Evolutionary conservation across 2,888 invertebrate species (phyloP), one percentile per base, ranked within the genome.

Genomic region (Hartigia nigra): DNA sequence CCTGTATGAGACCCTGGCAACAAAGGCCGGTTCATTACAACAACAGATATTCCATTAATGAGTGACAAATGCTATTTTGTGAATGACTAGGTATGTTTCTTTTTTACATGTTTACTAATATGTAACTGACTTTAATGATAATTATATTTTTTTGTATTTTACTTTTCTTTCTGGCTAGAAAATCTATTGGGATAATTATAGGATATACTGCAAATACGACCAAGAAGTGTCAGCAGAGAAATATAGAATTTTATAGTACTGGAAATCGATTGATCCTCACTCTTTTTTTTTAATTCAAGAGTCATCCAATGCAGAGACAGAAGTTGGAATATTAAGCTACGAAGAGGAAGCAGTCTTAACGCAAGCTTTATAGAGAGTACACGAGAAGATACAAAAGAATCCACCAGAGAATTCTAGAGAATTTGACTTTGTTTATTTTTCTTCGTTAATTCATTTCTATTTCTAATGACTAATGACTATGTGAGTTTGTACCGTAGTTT

Each of bases 1-100:
- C 94, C 93, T 92, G 93, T 90, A 91, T 93, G 92, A 88, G 92
- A 92, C 85, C 92, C 92, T 92, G 91, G 82, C 83, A 85, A 86
- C 85, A 88, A 72, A 72, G 31, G 72, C 32, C 75, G 12, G 31
- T 72, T 72, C 72, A 72, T 72, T 32, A 31, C 72, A 11, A 32
- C 32, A 31, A 72, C 72, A 31, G 31, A 72, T 31, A 34, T 12
- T 72, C 32, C 3, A 3, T 72, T 12, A 72, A 72, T 3, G 23
- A 14, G 72, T 72, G 32, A 23, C 31, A 12, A 3, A 72, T 31
- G 31, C 32, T 72, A 31, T 2, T 72, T 72, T 32, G 3, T 9
- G 72, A 23, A 9, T 9, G 55, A 23, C 55, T 23, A 55, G 55
- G 55, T 55, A 55, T 23, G 23, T 39, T 36, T 36, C 14, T 39